Evolutionary conservation across 1,140 invertebrate species (phyloP), one percentile per base, ranked within the genome.

Genomic region (Gryllus bimaculatus): DNA sequence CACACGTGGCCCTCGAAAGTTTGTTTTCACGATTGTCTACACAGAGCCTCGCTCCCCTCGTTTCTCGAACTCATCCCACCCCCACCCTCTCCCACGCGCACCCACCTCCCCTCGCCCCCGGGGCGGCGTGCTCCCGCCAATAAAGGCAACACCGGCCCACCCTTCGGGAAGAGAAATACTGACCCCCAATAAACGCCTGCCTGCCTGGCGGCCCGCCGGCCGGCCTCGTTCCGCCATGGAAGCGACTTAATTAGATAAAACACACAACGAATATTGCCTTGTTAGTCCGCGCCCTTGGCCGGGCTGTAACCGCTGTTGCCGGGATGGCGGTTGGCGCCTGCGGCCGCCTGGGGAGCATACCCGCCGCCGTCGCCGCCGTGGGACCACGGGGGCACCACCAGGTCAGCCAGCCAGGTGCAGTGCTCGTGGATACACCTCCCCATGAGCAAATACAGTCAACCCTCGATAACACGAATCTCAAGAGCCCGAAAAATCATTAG

Each of bases 221-320:
- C 54, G 54, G 54, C 7, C 54, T 66, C 54, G 54, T 66, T 66
- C 54, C 54, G 54, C 54, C 54, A 7, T 66, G 54, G 18, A 66
- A 18, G 54, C 54, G 54, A 66, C 54, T 66, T 66, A 66, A 66
- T 66, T 66, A 66, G 54, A 66, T 66, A 66, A 66, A 66, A 66
- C 54, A 66, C 54, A 66, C 54, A 66, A 66, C 54, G 54, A 66
- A 66, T 66, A 66, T 66, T 66, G 54, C 54, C 54, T 66, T 66
- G 54, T 66, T 66, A 66, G 54, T 13, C 54, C 54, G 54, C 18
- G 54, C 54, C 54, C 54, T 66, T 66, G 54, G 54, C 54, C 54
- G 54, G 54, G 54, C 18, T 66, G 54, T 66, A 66, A 66, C 54
- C 18, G 54, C 54, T 39, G 26, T 39, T 39, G 26, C 26, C 26